Conservation (phyloP, 2,888 invertebrate species). For the Galerucella pusilla region DNA sequence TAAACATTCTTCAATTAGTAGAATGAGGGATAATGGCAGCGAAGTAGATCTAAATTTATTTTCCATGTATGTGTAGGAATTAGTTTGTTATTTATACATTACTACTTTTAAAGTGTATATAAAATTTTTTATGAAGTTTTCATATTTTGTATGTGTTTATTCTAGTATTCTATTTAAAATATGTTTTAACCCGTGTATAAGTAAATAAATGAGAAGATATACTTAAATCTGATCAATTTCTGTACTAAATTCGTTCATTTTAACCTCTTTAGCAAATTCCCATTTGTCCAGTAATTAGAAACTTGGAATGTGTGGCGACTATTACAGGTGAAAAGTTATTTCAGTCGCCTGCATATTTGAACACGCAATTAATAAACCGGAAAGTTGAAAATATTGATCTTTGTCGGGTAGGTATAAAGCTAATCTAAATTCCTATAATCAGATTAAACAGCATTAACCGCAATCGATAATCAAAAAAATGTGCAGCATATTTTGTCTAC, state of each 20-base stretch:
- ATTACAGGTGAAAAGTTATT: constrained; percentile 22
- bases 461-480: constrained; percentile 1
- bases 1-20: too few species aligned
- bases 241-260: neutral
- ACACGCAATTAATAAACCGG: constrained; percentile 22
- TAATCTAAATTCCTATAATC: constrained; percentile 9
- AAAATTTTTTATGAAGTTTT: too few species aligned
- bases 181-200: too few species aligned
- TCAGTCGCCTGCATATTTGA: constrained; percentile 24
- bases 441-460: constrained; percentile 4
- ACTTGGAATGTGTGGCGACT: constrained; percentile 12
- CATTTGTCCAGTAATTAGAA: neutral
- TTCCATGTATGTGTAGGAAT: too few species aligned
- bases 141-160: too few species aligned
- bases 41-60: too few species aligned
- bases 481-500: neutral
- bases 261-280: neutral
- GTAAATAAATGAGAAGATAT: too few species aligned
- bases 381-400: constrained; percentile 26
- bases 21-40: too few species aligned
- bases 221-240: neutral
- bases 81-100: too few species aligned
- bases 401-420: neutral
- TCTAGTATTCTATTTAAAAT: too few species aligned
- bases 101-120: too few species aligned